Base-by-base conservation (phyloP, 23 tunicate genomes). In the Aplidium turbinatum region DNA sequence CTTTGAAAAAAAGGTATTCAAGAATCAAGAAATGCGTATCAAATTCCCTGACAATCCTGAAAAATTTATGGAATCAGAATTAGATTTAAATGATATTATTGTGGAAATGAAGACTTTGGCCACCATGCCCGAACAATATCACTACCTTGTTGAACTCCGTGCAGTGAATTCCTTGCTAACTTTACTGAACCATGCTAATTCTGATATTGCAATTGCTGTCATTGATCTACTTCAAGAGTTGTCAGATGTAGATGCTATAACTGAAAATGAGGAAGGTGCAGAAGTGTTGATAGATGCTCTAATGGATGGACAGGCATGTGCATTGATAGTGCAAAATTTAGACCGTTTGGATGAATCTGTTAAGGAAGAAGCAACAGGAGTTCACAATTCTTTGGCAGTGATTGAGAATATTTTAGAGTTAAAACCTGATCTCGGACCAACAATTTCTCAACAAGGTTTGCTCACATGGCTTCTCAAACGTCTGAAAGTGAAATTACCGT, bases 11-110 rank as follows among this genome's bases (percentile, higher is more conserved):
- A 77, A 93, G 30, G 86, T 84, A 31, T 60, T 68, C 1, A 94
- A 72, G 64, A 94, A 94, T 71, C 99, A 94, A 50, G 94, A 94
- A 68, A 87, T 86, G 99, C 53, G 99, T 47, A 94, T 94, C 7
- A 94, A 94, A 40, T 87, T 81, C 50, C 83, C 95, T 0, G 90
- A 94, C 61, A 87, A 73, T 48, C 99, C 99, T 19, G 99, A 87
- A 47, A 87, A 88, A 47, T 91, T 91, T 51, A 91, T 91, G 97
- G 97, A 91, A 51, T 91, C 97, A 0, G 97, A 91, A 60, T 47
- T 91, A 0, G 97, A 91, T 33, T 69, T 91, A 53, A 91, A 91
- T 31, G 91, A 91, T 73, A 82, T 74, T 21, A 78, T 91, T 31
- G 33, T 55, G 38, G 97, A 84, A 75, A 91, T 91, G 90, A 91